Evolutionary conservation across 2,888 invertebrate species (phyloP), one percentile per base, ranked within the genome.

Genomic region (Drosophila lacicola): DNA sequence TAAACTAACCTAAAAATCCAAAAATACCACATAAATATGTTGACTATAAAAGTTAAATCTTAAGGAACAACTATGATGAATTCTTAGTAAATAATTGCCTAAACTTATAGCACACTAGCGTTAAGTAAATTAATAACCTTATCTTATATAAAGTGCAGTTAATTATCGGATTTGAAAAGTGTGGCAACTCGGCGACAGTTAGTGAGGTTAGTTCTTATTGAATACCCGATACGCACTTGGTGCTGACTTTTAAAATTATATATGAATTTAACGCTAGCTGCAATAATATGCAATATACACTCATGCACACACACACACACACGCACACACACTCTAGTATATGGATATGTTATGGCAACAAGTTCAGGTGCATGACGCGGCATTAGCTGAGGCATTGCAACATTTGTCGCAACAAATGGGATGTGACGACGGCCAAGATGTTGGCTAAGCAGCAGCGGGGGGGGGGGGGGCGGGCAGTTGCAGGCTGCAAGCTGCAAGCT

Each of bases 331-430:
- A 36, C 34, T 39, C 39, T 47, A 11, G 29, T 25, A 41, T 37
- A 33, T 9, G 19, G 11, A 10, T 29, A 46, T 58, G 45, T 44
- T 58, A 44, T 50, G 57, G 75, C 65, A 58, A 55, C 66, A 65
- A 72, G 73, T 70, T 78, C 79, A 79, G 76, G 82, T 81, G 79
- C 77, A 76, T 75, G 69, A 75, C 62, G 73, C 51, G 62, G 47
- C 77, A 76, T 69, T 65, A 56, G 62, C 62, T 49, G 77, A 76
- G 65, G 75, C 77, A 73, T 65, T 77, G 75, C 79, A 80, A 67
- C 80, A 80, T 82, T 82, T 80, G 68, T 56, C 54, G 60, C 77
- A 62, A 36, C 78, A 75, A 79, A 79, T 79, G 81, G 78, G 64
- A 62, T 75, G 78, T 80, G 56, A 74, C 70, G 63, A 74, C 68